Evolutionary conservation across 2,113 vertebrate genomes (phyloP), one percentile per base, ranked within the genome.

Genomic region (Tor tambroides): DNA sequence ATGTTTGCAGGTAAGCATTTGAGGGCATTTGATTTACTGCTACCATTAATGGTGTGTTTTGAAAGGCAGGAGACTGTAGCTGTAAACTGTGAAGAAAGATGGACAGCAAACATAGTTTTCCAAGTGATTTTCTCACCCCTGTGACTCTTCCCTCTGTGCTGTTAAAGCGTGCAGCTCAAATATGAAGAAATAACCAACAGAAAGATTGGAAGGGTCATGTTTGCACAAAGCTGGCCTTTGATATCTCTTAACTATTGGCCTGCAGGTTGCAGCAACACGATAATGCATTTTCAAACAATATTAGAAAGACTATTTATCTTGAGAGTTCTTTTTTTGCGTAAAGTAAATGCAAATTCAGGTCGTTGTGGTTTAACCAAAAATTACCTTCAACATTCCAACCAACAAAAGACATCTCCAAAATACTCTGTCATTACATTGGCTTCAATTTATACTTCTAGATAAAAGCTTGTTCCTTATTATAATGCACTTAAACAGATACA

Each of bases 61-160:
- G 26, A 54, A 78, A 78, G 46, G 46, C 72, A 75, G 72, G 38
- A 46, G 2, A 28, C 38, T 28, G 74, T 49, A 78, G 28, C 49
- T 32, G 49, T 54, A 54, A 78, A 78, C 46, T 28, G 4, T 54
- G 76, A 32, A 78, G 49, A 78, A 54, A 54, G 8, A 78, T 78
- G 49, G 28, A 78, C 49, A 78, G 49, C 76, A 78, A 78, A 78
- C 76, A 78, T 54, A 28, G 17, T 54, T 78, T 78, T 78, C 76
- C 76, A 78, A 78, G 76, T 30, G 76, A 32, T 78, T 78, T 78
- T 78, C 49, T 54, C 46, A 78, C 76, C 76, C 76, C 49, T 78
- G 76, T 54, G 76, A 78, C 76, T 75, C 41, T 32, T 78, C 26
- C n/a, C 28, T 54, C 26, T 51, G 26, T 78, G 49, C 49, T 30